Percentiles rank a stretch among this genome's conserved stretches.
Evolutionary conservation across 2,113 vertebrate genomes (phyloP).

Genomic region (Otolemur garnettii): DNA sequence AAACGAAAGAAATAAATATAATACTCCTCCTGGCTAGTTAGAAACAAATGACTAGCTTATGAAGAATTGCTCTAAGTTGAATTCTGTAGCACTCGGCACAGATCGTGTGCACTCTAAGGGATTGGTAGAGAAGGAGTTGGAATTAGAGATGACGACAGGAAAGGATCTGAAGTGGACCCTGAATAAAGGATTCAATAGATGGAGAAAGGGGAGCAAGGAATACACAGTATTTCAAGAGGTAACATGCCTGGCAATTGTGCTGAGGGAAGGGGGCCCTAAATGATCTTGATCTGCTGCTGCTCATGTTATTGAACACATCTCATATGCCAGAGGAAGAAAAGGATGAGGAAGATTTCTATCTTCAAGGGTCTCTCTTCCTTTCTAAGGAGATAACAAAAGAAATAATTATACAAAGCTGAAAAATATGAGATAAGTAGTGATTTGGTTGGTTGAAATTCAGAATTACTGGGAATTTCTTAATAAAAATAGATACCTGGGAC

Average conservation of each 20-base stretch:
- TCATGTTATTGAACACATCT: neutral
- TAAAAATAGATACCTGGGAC: neutral
- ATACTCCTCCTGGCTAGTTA: neutral
- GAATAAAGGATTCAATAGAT: neutral
- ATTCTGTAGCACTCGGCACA: neutral
- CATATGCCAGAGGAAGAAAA: conserved; percentile 25
- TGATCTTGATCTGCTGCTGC: neutral
- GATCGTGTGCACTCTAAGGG: neutral
- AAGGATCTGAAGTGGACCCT: neutral
- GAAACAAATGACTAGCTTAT: neutral
- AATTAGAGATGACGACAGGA: neutral
- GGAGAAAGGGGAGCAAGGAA: neutral
- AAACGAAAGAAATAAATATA: conserved; percentile 20
- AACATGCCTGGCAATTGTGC: neutral
- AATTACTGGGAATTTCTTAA: neutral
- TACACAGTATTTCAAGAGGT: neutral
- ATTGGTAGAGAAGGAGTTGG: neutral
- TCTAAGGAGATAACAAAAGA: neutral
- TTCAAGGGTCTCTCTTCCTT: neutral
- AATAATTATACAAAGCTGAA: conserved; percentile 10
- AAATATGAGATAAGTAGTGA: neutral
- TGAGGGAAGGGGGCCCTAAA: neutral
- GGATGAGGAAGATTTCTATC: neutral
- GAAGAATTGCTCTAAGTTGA: neutral
- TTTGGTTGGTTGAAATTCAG: neutral